These are phyloP conservation scores for Indicator indicator DNA, from an alignment of 2,113 vertebrate species.

Conservation along the genomic window DNA sequence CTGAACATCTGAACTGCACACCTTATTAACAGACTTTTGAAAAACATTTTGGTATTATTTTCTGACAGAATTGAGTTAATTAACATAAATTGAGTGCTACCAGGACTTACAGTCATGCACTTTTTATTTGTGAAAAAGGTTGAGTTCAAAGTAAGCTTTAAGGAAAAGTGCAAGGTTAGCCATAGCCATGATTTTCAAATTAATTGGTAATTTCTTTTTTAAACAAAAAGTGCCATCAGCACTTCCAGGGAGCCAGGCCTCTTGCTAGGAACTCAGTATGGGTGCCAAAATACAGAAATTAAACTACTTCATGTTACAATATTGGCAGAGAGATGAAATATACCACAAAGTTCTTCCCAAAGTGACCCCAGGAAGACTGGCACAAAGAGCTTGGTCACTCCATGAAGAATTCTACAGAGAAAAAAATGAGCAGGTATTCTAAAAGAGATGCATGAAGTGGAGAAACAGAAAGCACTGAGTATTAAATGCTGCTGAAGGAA, in stretches of 20 bases:
- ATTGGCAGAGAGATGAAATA: not conserved
- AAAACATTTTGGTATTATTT: not conserved
- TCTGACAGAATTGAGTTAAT: not conserved
- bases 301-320: not conserved
- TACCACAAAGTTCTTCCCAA: not conserved
- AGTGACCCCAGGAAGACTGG: not conserved
- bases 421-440: not conserved
- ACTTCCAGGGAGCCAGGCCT: not conserved
- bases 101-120: not conserved
- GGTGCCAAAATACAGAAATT: not conserved
- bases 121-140: not conserved
- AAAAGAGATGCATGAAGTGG: not conserved
- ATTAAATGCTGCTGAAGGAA: constrained; percentile 14
- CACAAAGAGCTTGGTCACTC: fast-evolving
- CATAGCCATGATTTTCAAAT: not conserved
- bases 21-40: not conserved
- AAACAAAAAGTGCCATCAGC: not conserved
- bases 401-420: not conserved
- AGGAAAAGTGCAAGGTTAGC: not conserved
- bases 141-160: not conserved
- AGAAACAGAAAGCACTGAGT: constrained; percentile 43
- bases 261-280: not conserved
- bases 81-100: not conserved
- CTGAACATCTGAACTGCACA: not conserved
- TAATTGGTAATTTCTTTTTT: not conserved